These are phyloP conservation scores for Polypterus senegalus DNA, from an alignment of 2,113 vertebrate species.

Conservation along the genomic window DNA sequence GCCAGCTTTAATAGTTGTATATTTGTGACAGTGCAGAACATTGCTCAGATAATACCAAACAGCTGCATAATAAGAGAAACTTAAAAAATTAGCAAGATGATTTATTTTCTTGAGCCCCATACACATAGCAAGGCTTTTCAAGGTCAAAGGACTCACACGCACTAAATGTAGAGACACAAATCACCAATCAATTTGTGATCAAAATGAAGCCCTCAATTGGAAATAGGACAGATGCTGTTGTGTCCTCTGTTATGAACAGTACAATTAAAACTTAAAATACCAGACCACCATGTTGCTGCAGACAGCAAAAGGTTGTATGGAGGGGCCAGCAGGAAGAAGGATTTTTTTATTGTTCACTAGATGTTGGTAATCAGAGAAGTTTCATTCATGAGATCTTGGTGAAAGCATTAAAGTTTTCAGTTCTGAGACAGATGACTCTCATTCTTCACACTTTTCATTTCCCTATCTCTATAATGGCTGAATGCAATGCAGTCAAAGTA, in stretches of 20 bases:
- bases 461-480: background rate
- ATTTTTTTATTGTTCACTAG: conserved; percentile 3
- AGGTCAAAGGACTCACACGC: background rate
- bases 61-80: background rate
- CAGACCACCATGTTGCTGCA: background rate
- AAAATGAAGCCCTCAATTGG: background rate
- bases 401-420: conserved; percentile 3
- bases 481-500: conserved; percentile 5
- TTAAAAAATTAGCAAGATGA: background rate
- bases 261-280: background rate
- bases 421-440: conserved; percentile 6
- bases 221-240: background rate
- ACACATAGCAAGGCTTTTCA: background rate
- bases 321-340: background rate
- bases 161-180: background rate
- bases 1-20: background rate
- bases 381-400: conserved; percentile 2
- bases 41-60: too few species aligned
- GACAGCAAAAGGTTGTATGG: background rate
- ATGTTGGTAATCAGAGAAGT: conserved; percentile 7
- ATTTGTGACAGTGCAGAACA: too few species aligned
- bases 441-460: conserved; percentile 11
- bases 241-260: background rate
- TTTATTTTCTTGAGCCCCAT: background rate
- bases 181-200: background rate